Conservation (phyloP, 2,888 invertebrate genomes). For the Blera fallax region DNA sequence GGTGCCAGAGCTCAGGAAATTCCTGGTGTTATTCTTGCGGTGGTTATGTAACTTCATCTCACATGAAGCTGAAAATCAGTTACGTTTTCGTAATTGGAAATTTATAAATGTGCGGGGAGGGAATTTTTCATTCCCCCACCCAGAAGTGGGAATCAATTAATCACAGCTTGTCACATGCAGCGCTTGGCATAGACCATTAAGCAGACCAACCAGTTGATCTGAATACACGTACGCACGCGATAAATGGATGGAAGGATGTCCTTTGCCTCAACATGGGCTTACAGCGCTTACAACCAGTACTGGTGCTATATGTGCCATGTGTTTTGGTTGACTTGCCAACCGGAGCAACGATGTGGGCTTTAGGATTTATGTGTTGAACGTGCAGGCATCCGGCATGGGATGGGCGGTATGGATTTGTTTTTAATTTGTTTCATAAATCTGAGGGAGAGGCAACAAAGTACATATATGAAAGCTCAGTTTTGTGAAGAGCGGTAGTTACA, state of each 20-base stretch:
- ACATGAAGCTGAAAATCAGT: constrained; percentile 52
- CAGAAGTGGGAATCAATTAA: constrained; percentile 64
- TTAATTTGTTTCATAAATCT: background rate
- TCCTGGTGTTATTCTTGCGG: constrained; percentile 12
- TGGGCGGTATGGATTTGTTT: constrained; percentile 3
- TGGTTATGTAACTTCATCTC: background rate
- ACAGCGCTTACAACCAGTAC: constrained; percentile 8
- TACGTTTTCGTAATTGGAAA: constrained; percentile 47
- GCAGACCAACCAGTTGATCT: constrained; percentile 56
- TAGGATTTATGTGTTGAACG: constrained; percentile 37
- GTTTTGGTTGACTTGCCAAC: constrained; percentile 42
- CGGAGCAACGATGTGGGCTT: constrained; percentile 28
- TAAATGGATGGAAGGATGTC: background rate
- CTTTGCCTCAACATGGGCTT: constrained; percentile 29
- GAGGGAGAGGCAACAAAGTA: background rate
- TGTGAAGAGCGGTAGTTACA: background rate
- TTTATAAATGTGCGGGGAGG: constrained; percentile 21
- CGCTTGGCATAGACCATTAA: constrained; percentile 40
- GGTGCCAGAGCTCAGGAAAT: constrained; percentile 57
- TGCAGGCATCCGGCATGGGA: constrained; percentile 7
- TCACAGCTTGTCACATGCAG: constrained; percentile 58
- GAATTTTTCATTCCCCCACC: background rate
- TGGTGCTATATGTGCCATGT: constrained; percentile 21
- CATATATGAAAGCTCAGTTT: background rate
- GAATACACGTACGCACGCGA: background rate